phyloP scores from a whole-genome alignment of 2,113 vertebrate species.

The Cricetomys ansorgei region DNA sequence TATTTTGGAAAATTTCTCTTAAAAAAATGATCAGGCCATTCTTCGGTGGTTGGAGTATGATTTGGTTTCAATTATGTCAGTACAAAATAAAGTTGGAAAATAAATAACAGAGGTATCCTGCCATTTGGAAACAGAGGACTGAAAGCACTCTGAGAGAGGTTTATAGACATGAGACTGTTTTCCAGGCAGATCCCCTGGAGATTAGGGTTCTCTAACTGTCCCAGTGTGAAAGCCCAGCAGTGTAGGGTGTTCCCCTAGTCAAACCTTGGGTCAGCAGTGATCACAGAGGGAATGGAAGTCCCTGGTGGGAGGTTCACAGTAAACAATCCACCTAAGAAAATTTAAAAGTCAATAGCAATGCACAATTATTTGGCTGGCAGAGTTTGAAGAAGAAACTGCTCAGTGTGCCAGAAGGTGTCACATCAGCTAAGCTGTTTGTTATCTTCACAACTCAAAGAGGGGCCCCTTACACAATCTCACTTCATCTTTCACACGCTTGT shows the following conservation, averaged over 20 bases:
- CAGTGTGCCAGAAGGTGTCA: fast-evolving
- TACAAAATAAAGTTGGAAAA: conserved; percentile 52
- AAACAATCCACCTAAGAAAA: fast-evolving
- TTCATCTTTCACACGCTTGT: background rate
- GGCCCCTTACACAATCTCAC: fast-evolving
- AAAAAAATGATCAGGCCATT: conserved; percentile 55
- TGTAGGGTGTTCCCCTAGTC: fast-evolving
- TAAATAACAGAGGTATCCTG: conserved; percentile 60
- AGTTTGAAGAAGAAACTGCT: background rate
- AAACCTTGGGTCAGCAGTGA: fast-evolving
- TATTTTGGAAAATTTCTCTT: conserved; percentile 72
- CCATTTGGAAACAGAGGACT: background rate
- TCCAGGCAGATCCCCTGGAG: background rate
- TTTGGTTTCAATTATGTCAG: conserved; percentile 64
- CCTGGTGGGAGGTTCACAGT: fast-evolving
- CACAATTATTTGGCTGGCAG: fast-evolving
- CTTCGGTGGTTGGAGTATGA: conserved; percentile 38
- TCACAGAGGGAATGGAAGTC: fast-evolving
- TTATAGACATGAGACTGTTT: background rate
- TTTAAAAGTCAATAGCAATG: background rate
- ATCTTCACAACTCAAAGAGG: background rate
- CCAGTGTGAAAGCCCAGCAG: background rate
- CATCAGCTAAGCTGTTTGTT: fast-evolving
- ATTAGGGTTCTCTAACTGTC: background rate
- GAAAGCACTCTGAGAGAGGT: background rate